phyloP scores from a whole-genome alignment of 2,113 vertebrate genomes.

The Pollimyrus isidori region DNA sequence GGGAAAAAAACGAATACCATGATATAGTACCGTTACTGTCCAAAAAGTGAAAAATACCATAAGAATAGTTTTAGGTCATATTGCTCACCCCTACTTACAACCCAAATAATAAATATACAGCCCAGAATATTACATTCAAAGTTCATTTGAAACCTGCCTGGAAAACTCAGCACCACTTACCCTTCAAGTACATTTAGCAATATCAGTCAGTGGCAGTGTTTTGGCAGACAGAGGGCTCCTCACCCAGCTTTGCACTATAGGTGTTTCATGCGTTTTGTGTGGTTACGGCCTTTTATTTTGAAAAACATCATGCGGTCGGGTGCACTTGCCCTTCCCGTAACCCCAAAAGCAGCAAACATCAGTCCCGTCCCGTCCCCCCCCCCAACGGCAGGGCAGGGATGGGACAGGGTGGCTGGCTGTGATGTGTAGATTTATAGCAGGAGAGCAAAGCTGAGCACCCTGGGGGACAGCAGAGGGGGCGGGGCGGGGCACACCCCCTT shows the following conservation, averaged over 20 bases:
- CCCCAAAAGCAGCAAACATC: background rate
- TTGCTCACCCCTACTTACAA: background rate
- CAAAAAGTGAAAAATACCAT: background rate
- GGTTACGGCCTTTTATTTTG: background rate
- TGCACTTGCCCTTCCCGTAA: constrained; percentile 7
- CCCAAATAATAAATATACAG: background rate
- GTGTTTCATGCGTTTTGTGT: background rate
- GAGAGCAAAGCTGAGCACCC: constrained; percentile 35
- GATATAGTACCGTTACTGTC: too few species aligned
- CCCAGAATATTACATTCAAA: background rate
- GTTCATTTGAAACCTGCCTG: background rate
- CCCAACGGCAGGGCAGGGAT: background rate
- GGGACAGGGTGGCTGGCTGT: background rate
- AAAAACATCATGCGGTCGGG: background rate
- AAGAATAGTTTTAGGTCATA: background rate
- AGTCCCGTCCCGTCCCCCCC: background rate
- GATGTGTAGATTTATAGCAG: constrained; percentile 49
- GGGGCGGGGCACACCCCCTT: constrained; percentile 34
- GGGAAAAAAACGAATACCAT: background rate
- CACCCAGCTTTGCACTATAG: background rate
- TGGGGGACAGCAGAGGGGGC: constrained; percentile 25
- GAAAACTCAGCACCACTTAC: background rate
- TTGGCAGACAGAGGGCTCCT: background rate
- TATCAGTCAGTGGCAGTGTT: background rate
- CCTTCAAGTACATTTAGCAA: background rate